Base-by-base conservation (phyloP, 2,888 invertebrate genomes). In the Tupiocoris notatus region DNA sequence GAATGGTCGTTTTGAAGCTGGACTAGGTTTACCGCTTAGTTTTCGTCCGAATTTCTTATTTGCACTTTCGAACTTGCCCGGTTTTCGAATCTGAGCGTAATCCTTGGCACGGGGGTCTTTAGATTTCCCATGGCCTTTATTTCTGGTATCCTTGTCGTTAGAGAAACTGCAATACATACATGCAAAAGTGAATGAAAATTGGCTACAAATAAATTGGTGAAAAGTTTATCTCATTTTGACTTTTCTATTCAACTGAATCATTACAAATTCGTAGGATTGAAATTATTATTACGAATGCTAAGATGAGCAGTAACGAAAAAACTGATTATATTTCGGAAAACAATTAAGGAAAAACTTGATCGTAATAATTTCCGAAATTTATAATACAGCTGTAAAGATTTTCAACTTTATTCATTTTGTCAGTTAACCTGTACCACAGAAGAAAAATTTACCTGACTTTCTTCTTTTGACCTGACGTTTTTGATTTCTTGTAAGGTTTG, bases 401-500 rank as follows among this genome's bases (percentile, higher is more conserved):
- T 9, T 12, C 54, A 54, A 12, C 12, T 54, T 54, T 12, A 54
- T 54, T 12, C 54, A 7, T 54, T 54, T 54, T 7, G 59, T 18
- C n/a, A 59, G 12, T 6, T 21, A 18, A 1, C 2, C 17, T 3
- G 9, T 1, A 18, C 21, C 18, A 61, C 12, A 9, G 12, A 17
- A 12, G 17, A 7, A 7, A 39, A 18, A 58, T n/a, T 57, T 58
- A 70, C 70, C 61, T 70, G 59, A 70, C 70, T 59, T 54, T 20
- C 25, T 70, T 70, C 61, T 70, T 70, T 7, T 57, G 24, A 9
- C 73, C 73, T 3, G 22, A 21, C 16, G 73, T 73, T 63, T 57
- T 57, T 16, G 62, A 17, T 39, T 63, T 62, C 22, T 73, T 73
- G 73, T 73, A 73, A 1, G 73, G 73, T 23, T 73, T 73, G 56